These are phyloP conservation scores for Myiopsitta monachus DNA, from an alignment of 2,113 vertebrate species.

Conservation along the genomic window DNA sequence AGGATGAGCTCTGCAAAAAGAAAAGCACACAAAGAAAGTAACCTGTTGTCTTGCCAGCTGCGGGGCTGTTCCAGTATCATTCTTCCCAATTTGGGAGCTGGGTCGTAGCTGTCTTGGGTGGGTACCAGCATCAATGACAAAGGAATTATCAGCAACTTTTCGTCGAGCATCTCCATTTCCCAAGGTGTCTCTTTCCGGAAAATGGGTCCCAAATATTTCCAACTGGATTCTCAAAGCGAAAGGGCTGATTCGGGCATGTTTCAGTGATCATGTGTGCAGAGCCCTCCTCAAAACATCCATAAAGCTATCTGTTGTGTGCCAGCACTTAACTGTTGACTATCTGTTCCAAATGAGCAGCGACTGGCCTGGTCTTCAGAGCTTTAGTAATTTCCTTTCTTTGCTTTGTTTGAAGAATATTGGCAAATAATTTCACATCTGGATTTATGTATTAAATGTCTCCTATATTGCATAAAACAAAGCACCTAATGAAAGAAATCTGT, in stretches of 20 bases:
- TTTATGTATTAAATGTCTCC: conserved; percentile 22
- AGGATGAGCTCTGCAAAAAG: background rate
- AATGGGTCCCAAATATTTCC: background rate
- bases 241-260: background rate
- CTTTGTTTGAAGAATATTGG: conserved; percentile 30
- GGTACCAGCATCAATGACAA: background rate
- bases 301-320: background rate
- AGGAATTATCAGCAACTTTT: background rate
- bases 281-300: background rate
- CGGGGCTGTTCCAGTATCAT: rapidly evolving
- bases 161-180: background rate
- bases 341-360: background rate
- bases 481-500: conserved; percentile 43
- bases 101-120: background rate
- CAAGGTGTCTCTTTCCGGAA: background rate
- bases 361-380: background rate
- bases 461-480: conserved; percentile 13
- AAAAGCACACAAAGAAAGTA: background rate
- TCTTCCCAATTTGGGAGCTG: background rate
- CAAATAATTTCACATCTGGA: conserved; percentile 45
- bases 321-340: background rate
- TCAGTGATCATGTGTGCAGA: background rate
- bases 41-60: background rate
- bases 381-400: conserved; percentile 12
- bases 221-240: background rate